A percentile compares a stretch with the other conserved stretches of the same genome.
Evolutionary conservation across 2,888 invertebrate genomes (phyloP).

Genomic region (Microctonus hyperodae): DNA sequence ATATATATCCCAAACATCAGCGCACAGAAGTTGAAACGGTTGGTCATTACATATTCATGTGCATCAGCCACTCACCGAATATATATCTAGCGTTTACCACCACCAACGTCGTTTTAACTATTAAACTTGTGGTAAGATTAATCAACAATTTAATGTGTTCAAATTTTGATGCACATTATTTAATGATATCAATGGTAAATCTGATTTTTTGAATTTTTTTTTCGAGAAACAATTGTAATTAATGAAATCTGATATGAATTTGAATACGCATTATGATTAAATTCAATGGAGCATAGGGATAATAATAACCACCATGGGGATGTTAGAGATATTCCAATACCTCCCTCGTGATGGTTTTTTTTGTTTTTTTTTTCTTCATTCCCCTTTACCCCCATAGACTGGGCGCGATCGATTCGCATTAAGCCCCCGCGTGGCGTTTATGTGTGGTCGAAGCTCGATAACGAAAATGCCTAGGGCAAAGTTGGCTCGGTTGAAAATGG

Average conservation of each 20-base stretch:
- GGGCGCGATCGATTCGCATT: conserved; percentile 5
- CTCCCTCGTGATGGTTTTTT: not conserved
- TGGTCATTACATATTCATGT: conserved; percentile 31
- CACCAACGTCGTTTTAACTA: not conserved
- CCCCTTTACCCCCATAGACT: not conserved
- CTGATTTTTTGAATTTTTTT: not conserved
- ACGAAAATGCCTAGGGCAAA: conserved; percentile 8
- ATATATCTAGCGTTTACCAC: not conserved
- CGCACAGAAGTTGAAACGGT: conserved; percentile 11
- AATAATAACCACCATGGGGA: not conserved
- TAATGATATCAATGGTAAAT: not conserved
- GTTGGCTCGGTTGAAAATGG: conserved; percentile 4
- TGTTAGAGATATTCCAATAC: not conserved
- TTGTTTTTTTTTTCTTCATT: not conserved
- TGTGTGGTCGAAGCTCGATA: conserved; percentile 17
- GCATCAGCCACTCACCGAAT: not conserved
- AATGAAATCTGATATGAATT: not conserved
- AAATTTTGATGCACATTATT: not conserved
- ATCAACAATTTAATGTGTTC: not conserved
- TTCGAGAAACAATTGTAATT: not conserved
- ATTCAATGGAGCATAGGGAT: not conserved
- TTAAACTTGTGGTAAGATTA: not conserved
- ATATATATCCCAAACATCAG: not conserved
- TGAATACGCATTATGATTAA: not conserved
- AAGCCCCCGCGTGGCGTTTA: conserved; percentile 3